Conservation (phyloP, 2,113 vertebrate genomes). For the Gopherus evgoodei region DNA sequence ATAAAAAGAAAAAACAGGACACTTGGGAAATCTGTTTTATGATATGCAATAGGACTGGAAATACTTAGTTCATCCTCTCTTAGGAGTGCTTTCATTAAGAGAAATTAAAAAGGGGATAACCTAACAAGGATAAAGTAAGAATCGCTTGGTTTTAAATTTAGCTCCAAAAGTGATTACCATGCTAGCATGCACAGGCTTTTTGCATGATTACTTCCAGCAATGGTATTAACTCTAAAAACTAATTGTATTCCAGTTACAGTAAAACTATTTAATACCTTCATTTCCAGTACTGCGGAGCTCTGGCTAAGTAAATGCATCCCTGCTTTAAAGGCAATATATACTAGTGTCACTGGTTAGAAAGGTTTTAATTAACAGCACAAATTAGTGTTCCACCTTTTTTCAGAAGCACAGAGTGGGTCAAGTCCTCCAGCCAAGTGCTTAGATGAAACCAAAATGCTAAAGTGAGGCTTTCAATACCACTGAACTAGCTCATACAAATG, state of each 20-base stretch:
- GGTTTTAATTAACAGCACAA: slow-evolving; percentile 40
- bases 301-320: neutral
- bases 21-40: slow-evolving; percentile 71
- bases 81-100: slow-evolving; percentile 9
- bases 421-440: slow-evolving; percentile 16
- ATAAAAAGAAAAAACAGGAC: slow-evolving; percentile 71
- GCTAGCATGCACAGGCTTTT: slow-evolving; percentile 26
- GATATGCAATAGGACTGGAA: slow-evolving; percentile 47
- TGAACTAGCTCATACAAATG: neutral
- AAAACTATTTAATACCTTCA: neutral
- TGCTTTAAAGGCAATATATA: accelerated
- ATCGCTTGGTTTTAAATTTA: slow-evolving; percentile 20
- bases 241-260: neutral
- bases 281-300: slow-evolving; percentile 27
- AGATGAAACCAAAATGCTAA: slow-evolving; percentile 26
- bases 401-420: neutral
- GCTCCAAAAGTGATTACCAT: slow-evolving; percentile 5
- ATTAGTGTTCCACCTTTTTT: slow-evolving; percentile 13
- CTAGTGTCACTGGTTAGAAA: neutral
- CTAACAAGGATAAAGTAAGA: neutral
- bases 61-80: slow-evolving; percentile 29
- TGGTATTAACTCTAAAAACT: slow-evolving; percentile 41
- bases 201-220: slow-evolving; percentile 12
- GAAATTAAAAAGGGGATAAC: slow-evolving; percentile 64
- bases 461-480: slow-evolving; percentile 10